Evolutionary conservation across 2,888 invertebrate genomes (phyloP), one percentile per base, ranked within the genome.

Genomic region (Syritta pipiens): DNA sequence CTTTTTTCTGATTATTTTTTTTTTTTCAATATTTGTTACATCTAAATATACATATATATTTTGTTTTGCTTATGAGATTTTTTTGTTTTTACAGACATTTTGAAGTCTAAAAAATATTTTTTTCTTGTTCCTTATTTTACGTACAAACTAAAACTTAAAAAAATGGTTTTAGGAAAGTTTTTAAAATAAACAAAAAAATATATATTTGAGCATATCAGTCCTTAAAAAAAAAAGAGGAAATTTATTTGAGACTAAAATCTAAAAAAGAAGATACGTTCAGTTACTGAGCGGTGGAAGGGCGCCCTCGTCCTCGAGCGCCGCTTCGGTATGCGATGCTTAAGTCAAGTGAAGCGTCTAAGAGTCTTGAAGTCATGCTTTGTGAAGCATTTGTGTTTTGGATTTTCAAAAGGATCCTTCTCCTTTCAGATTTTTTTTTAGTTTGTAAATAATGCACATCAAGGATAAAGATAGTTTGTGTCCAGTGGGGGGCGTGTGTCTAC

Each of bases 371-470:
- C 48, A 22, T 55, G 62, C 42, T 28, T 37, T 12, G n/a, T 46
- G 37, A 28, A 46, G 28, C 35, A n/a, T 28, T 46, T 17, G 19
- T 35, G 26, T 14, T 37, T 9, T 19, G 19, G n/a, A n/a, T n/a
- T n/a, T n/a, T n/a, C n/a, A n/a, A n/a, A n/a, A n/a, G n/a, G 35
- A 48, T 28, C 10, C 3, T 26, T 57, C 14, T 24, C 4, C n/a
- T n/a, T n/a, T n/a, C n/a, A n/a, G n/a, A n/a, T n/a, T 42, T 24
- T 17, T 28, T 53, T 12, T 28, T 30, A 1, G 67, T 37, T 60
- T 79, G 72, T 79, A 77, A 72, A 72, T 79, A 77, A 72, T 81
- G 81, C 77, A 81, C 76, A 71, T 76, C 76, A 57, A 76, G 68
- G 68, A 71, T 74, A 48, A 71, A 71, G 63, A 62, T 71, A 77